A percentile compares a stretch with the other conserved stretches of the same genome.
Evolutionary conservation across 2,797 vertebrate genomes (phyloP).

Genomic region (Hypotaenidia philippensis): DNA sequence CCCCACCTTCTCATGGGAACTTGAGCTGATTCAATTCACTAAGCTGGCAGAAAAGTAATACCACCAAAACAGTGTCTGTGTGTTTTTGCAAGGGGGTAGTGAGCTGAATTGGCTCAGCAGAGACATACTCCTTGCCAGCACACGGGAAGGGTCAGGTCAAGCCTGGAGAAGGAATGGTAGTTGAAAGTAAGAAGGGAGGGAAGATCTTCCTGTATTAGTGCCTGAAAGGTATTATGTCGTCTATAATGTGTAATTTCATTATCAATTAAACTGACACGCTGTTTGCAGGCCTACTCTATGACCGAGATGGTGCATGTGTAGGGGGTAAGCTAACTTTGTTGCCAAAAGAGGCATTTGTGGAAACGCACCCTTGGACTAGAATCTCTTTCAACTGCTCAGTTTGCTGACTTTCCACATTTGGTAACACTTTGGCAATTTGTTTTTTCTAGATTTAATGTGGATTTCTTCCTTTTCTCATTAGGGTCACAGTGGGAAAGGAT

Average conservation of each 20-base stretch:
- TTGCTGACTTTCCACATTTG: background rate
- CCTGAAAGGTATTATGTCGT: background rate
- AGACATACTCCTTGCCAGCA: background rate
- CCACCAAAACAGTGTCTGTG: background rate
- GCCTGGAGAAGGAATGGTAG: background rate
- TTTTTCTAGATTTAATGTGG: background rate
- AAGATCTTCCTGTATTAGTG: background rate
- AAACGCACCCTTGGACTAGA: background rate
- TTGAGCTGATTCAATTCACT: background rate
- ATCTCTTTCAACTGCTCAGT: background rate
- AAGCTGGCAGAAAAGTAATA: background rate
- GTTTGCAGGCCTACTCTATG: background rate
- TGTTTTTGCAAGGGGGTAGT: background rate
- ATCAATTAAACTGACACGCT: background rate
- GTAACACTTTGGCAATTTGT: background rate
- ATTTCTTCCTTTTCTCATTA: background rate
- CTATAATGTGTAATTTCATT: background rate
- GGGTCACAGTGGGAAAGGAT: background rate
- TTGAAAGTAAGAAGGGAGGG: conserved; percentile 7
- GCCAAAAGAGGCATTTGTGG: background rate
- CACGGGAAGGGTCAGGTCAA: background rate
- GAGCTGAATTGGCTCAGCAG: background rate
- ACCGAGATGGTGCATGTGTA: background rate
- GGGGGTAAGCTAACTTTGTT: background rate
- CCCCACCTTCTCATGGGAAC: background rate